Percentiles rank a stretch among this genome's conserved stretches.
These are phyloP conservation scores for Cinclus mexicanus DNA, from an alignment of 2,113 vertebrate species.

Conservation along the genomic window DNA sequence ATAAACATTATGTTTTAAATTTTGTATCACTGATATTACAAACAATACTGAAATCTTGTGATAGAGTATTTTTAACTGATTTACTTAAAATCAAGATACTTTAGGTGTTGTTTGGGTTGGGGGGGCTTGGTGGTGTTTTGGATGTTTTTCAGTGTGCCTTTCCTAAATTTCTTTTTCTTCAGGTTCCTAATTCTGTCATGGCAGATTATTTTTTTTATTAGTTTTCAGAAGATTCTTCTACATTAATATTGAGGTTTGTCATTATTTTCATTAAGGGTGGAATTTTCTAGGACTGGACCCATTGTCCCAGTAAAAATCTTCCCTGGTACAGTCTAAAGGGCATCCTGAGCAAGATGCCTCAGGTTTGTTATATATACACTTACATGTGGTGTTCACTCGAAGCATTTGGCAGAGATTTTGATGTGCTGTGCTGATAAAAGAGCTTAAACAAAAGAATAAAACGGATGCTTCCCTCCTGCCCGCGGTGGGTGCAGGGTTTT, in stretches of 20 bases:
- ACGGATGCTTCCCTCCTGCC: not conserved
- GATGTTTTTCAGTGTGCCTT: not conserved
- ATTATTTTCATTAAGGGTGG: not conserved
- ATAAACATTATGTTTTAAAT: not conserved
- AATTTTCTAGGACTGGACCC: too few species aligned
- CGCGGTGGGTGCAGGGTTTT: not conserved
- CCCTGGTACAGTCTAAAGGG: not conserved
- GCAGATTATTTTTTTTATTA: not conserved
- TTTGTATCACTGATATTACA: not conserved
- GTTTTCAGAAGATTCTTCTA: not conserved
- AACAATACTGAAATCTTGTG: not conserved
- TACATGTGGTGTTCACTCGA: accelerated
- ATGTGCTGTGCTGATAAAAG: not conserved
- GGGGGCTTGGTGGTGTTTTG: too few species aligned
- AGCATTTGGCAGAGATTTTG: not conserved
- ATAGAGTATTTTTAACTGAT: not conserved
- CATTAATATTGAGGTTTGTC: not conserved
- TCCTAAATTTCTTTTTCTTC: not conserved
- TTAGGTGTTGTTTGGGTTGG: not conserved
- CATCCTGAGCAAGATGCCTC: not conserved
- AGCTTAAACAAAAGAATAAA: not conserved
- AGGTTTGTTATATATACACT: not conserved
- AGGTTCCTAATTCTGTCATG: not conserved
- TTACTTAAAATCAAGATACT: not conserved
- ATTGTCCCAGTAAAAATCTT: not conserved